Evolutionary conservation across 2,113 vertebrate species (phyloP), one percentile per base, ranked within the genome.

Genomic region (Collichthys lucidus): DNA sequence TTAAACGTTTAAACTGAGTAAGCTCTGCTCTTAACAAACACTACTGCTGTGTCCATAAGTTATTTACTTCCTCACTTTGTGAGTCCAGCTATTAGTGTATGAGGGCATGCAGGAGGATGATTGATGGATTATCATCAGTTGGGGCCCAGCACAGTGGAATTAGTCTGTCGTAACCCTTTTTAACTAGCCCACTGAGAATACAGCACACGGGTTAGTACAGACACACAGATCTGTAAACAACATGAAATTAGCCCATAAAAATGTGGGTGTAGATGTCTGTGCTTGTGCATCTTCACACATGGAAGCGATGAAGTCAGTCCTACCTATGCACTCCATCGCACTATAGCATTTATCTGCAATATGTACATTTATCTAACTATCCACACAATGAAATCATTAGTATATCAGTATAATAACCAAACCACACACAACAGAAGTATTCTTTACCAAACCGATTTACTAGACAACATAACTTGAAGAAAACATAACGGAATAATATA

Each of bases 241-340:
- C 78, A 81, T 79, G 71, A 91, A 91, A 92, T 87, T 76, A 89
- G 77, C 74, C 78, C 80, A 91, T 90, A 91, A 88, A 88, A 82
- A 60, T 50, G 63, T 50, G 42, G 17, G 56, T 44, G 61, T 62
- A 26, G 19, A 35, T 47, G 59, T 47, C 19, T 5, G 29, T 55
- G 63, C 46, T 2, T 55, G n/a, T 81, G 49, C 29, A 57, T 82
- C 72, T 49, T 4, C 72, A 74, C 40, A 76, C 22, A 73, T 63
- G 26, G 19, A 60, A 35, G 26, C 40, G 20, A 15, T 55, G 15
- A 52, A 17, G 49, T 70, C 20, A 9, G 50, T 55, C 35, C 46
- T 11, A 53, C 12, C 8, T 9, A 44, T 6, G 49, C 26, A 20
- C 35, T 42, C 35, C 4, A 17, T 22, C 26, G 46, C 20, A 40